These are phyloP conservation scores for Syrrhaptes paradoxus DNA, from an alignment of 2,113 vertebrate species.

Conservation along the genomic window DNA sequence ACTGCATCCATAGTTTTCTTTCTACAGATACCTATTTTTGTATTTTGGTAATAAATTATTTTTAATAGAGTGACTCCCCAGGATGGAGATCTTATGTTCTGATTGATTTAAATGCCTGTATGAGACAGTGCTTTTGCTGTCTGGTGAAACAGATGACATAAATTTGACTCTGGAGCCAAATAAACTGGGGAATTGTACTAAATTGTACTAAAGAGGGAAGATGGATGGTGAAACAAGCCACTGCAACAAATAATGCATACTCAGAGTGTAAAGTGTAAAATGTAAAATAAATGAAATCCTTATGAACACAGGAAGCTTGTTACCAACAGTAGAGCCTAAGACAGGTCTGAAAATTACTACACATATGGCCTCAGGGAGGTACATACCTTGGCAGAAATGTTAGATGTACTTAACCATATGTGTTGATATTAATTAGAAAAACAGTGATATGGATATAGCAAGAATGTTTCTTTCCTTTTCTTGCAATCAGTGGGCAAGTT, in stretches of 20 bases:
- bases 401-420: neutral
- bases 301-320: neutral
- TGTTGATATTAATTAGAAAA: constrained; percentile 1
- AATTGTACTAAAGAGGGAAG: constrained; percentile 13
- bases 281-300: neutral
- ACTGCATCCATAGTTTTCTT: constrained; percentile 7
- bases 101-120: constrained; percentile 45
- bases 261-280: neutral
- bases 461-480: neutral
- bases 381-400: neutral
- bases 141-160: constrained; percentile 24
- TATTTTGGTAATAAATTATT: constrained; percentile 23
- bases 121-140: neutral
- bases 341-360: neutral
- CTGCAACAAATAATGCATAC: neutral
- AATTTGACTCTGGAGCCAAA: constrained; percentile 39
- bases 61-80: neutral
- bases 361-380: neutral
- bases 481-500: neutral
- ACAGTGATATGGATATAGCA: neutral
- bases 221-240: neutral
- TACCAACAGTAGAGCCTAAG: neutral
- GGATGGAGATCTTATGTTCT: neutral
- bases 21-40: neutral
- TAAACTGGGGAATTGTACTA: constrained; percentile 25